A percentile compares a stretch with the other conserved stretches of the same genome.
Conservation (phyloP, 1,140 invertebrate species). For the Apis cerana region DNA sequence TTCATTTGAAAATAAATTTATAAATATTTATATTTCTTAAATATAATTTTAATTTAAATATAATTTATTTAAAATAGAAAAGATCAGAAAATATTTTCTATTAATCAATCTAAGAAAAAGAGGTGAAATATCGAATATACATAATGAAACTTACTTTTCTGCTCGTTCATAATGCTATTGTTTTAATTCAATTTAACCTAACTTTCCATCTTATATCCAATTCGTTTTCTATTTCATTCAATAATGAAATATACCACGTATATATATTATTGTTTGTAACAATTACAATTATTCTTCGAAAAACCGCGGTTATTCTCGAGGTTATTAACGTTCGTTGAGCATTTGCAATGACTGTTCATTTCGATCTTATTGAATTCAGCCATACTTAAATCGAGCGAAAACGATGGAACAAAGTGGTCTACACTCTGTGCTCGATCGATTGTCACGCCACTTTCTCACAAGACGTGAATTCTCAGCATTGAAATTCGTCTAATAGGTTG, state of each 20-base stretch:
- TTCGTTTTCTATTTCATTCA: not conserved
- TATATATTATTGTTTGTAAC: not conserved
- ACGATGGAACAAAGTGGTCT: constrained; percentile 7
- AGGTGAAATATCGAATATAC: not conserved
- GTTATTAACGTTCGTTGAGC: not conserved
- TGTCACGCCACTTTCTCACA: constrained; percentile 16
- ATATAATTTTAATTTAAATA: too few relatives aligned
- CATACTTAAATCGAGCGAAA: constrained; percentile 25
- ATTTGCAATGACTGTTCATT: not conserved
- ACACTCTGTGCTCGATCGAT: constrained; percentile 6
- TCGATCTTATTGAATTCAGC: not conserved
- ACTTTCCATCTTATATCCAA: not conserved
- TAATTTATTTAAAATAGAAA: too few relatives aligned
- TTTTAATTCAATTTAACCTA: not conserved
- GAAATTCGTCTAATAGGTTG: not conserved
- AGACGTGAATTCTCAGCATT: not conserved
- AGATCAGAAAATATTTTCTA: too few relatives aligned
- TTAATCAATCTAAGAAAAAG: not conserved
- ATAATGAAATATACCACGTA: not conserved
- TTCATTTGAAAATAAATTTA: too few relatives aligned
- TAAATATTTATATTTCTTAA: too few relatives aligned
- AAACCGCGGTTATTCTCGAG: not conserved
- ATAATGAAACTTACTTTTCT: too few relatives aligned
- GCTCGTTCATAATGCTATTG: not conserved
- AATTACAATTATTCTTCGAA: not conserved